Evolutionary conservation across 2,113 vertebrate species (phyloP).

Genomic region (Synchiropus splendidus): DNA sequence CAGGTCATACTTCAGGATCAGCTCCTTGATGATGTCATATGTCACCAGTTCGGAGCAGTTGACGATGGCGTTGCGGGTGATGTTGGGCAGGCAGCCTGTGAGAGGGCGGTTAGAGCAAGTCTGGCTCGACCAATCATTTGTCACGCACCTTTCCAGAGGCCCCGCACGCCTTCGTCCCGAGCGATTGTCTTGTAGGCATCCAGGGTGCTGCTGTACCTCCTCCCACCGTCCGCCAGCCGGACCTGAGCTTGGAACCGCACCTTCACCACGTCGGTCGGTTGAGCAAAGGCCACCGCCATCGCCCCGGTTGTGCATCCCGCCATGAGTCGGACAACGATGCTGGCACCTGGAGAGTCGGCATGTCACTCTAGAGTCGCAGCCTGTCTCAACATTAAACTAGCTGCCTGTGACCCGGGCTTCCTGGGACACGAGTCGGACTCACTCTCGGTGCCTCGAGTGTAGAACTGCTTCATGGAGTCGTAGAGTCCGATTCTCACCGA

Average conservation of each 20-base stretch:
- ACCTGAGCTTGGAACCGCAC: slow-evolving; percentile 80
- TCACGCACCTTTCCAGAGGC: slow-evolving; percentile 80
- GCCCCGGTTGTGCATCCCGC: slow-evolving; percentile 83
- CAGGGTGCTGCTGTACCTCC: slow-evolving; percentile 76
- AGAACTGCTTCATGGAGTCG: slow-evolving; percentile 76
- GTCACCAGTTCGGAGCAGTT: slow-evolving; percentile 95
- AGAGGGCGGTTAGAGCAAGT: slow-evolving; percentile 1
- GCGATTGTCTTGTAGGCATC: slow-evolving; percentile 83
- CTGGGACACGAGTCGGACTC: too few relatives aligned
- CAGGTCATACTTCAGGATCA: slow-evolving; percentile 74
- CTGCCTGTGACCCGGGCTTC: neutral
- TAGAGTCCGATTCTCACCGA: slow-evolving; percentile 73
- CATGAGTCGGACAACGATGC: slow-evolving; percentile 71
- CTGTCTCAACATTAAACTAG: neutral
- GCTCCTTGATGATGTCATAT: slow-evolving; percentile 88
- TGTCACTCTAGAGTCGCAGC: slow-evolving; percentile 3
- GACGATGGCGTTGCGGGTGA: slow-evolving; percentile 85
- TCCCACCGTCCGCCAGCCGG: slow-evolving; percentile 47
- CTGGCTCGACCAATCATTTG: neutral
- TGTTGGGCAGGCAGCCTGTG: slow-evolving; percentile 84
- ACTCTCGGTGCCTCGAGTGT: slow-evolving; percentile 78
- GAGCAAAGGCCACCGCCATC: slow-evolving; percentile 79
- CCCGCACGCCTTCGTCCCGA: slow-evolving; percentile 73
- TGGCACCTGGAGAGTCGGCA: slow-evolving; percentile 57
- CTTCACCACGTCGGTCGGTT: slow-evolving; percentile 88